Evolutionary conservation across 1,140 invertebrate species (phyloP).

Genomic region (Mactra quadrangularis): DNA sequence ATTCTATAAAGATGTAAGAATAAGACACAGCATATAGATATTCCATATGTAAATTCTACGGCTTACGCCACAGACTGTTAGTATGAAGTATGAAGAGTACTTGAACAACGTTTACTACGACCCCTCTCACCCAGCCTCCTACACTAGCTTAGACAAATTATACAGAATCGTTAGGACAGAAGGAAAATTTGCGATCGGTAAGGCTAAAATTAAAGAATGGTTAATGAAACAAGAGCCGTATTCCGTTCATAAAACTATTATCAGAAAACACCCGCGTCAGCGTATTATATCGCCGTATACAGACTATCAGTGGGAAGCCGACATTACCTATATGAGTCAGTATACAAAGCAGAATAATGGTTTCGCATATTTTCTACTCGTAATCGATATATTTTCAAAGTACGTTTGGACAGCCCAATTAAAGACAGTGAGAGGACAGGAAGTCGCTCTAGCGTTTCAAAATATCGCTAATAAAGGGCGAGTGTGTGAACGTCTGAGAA

Average conservation of each 20-base stretch:
- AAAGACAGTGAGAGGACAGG: slow-evolving; percentile 5
- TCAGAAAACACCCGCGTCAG: slow-evolving; percentile 28
- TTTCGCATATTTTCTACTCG: slow-evolving; percentile 46
- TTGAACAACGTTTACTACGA: slow-evolving; percentile 32
- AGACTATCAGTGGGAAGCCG: slow-evolving; percentile 62
- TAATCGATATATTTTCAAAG: slow-evolving; percentile 45
- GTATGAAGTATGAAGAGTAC: too few species aligned
- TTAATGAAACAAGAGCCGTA: slow-evolving; percentile 46
- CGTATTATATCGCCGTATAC: slow-evolving; percentile 47
- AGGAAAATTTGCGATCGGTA: slow-evolving; percentile 28
- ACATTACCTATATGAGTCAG: slow-evolving; percentile 48
- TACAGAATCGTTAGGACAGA: slow-evolving; percentile 23
- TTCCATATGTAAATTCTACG: too few species aligned
- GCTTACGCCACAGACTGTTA: too few species aligned
- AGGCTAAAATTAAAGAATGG: slow-evolving; percentile 24
- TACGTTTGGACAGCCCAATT: slow-evolving; percentile 44
- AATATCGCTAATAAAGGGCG: slow-evolving; percentile 27
- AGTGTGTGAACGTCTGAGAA: slow-evolving; percentile 33
- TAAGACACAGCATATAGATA: too few species aligned
- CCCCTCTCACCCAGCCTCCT: slow-evolving; percentile 4
- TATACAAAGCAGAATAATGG: slow-evolving; percentile 55
- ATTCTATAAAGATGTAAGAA: too few species aligned
- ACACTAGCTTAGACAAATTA: slow-evolving; percentile 7
- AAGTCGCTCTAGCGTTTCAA: slow-evolving; percentile 25
- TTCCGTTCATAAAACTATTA: slow-evolving; percentile 12